A percentile compares a stretch with the other conserved stretches of the same genome.
phyloP scores from a whole-genome alignment of 2,113 vertebrate species.

The Cyanocitta stelleri region DNA sequence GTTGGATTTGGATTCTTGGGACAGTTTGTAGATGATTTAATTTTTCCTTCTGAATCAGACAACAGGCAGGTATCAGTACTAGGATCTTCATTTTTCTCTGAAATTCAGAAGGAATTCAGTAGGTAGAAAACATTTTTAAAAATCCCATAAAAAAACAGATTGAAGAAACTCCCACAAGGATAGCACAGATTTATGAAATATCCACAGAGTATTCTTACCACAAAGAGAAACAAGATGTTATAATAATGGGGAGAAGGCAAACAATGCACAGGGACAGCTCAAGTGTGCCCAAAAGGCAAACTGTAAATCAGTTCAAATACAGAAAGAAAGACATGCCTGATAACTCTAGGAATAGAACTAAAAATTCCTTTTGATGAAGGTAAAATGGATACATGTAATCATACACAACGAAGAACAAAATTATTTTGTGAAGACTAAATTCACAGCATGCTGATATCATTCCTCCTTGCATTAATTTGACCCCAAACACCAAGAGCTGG shows the following conservation, averaged over 20 bases:
- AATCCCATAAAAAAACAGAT: not conserved
- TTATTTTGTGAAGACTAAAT: not conserved
- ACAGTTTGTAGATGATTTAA: not conserved
- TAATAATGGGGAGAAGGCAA: not conserved
- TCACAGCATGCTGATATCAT: not conserved
- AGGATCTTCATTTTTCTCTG: not conserved
- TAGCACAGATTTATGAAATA: not conserved
- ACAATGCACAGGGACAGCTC: not conserved
- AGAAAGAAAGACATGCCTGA: not conserved
- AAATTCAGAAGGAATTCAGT: not conserved
- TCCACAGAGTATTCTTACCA: not conserved
- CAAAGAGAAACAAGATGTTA: not conserved
- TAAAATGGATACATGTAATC: not conserved
- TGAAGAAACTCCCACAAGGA: not conserved
- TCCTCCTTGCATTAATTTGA: not conserved
- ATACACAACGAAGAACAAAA: not conserved
- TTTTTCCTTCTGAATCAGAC: not conserved
- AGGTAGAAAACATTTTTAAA: not conserved
- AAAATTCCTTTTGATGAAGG: not conserved
- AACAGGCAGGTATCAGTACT: not conserved
- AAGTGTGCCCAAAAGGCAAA: not conserved
- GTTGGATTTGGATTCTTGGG: not conserved
- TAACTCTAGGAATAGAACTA: not conserved
- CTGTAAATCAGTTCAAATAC: not conserved
- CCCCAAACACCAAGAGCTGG: not conserved